Percentiles rank a stretch among this genome's conserved stretches.
Conservation (phyloP, 2,113 vertebrate species). For the Xerus inauris region DNA sequence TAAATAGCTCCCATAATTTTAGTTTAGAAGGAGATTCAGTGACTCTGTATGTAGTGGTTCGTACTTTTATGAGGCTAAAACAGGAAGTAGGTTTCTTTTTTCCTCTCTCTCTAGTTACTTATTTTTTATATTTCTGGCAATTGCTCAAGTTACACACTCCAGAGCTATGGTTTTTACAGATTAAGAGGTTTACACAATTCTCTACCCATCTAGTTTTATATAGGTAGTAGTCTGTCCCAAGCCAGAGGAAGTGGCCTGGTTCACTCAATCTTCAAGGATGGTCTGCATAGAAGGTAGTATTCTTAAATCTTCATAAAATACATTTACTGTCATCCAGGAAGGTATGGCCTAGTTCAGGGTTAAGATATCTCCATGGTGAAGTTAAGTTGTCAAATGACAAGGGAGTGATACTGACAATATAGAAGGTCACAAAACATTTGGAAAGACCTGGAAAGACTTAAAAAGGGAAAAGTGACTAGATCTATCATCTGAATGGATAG, state of each 20-base stretch:
- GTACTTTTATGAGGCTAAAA: not conserved
- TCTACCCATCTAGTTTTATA: not conserved
- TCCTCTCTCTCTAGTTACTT: not conserved
- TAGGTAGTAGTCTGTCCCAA: not conserved
- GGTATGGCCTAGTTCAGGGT: not conserved
- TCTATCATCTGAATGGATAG: not conserved
- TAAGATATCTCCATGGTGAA: not conserved
- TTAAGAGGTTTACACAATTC: not conserved
- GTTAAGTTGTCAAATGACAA: not conserved
- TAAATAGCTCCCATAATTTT: not conserved
- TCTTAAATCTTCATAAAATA: not conserved
- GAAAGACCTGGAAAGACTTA: not conserved
- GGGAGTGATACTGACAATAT: not conserved
- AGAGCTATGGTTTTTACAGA: not conserved
- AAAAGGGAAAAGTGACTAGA: not conserved
- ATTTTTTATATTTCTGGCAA: not conserved
- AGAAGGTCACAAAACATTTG: not conserved
- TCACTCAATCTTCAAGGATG: not conserved
- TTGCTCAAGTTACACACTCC: not conserved
- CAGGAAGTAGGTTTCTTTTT: not conserved
- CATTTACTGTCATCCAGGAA: constrained; percentile 25
- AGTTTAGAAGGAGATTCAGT: not conserved
- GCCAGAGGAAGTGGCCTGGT: not conserved
- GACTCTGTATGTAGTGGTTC: not conserved
- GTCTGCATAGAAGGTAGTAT: not conserved